These are phyloP conservation scores for Coptodon rendalli DNA, from an alignment of 2,113 vertebrate genomes.

Conservation along the genomic window DNA sequence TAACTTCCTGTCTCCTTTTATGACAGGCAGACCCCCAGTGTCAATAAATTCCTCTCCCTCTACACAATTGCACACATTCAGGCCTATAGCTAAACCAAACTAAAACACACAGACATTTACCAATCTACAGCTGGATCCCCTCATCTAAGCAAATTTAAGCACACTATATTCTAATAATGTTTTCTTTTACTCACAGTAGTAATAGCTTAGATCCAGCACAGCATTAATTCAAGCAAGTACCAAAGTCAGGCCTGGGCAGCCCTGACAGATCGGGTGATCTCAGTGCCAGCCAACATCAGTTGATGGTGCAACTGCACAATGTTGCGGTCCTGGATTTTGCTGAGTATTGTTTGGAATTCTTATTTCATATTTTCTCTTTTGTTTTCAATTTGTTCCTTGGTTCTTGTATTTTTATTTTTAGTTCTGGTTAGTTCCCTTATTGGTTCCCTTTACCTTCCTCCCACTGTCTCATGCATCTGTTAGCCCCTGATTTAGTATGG, in stretches of 20 bases:
- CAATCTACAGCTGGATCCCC: not conserved
- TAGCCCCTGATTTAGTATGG: not conserved
- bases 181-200: not conserved
- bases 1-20: no score
- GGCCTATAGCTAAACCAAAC: not conserved
- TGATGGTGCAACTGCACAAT: not conserved
- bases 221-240: not conserved
- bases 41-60: no score
- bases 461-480: not conserved
- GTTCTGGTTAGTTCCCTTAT: not conserved
- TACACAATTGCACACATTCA: not conserved
- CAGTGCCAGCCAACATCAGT: not conserved
- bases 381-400: not conserved
- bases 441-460: not conserved
- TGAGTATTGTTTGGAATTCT: not conserved
- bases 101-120: not conserved
- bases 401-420: not conserved
- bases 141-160: not conserved
- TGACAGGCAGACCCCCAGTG: no score
- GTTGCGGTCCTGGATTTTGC: accelerated
- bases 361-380: not conserved
- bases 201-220: not conserved
- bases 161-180: accelerated
- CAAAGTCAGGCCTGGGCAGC: not conserved
- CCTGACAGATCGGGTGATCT: accelerated